Evolutionary conservation across 1,140 invertebrate genomes (phyloP).

Genomic region (Nomia melanderi): DNA sequence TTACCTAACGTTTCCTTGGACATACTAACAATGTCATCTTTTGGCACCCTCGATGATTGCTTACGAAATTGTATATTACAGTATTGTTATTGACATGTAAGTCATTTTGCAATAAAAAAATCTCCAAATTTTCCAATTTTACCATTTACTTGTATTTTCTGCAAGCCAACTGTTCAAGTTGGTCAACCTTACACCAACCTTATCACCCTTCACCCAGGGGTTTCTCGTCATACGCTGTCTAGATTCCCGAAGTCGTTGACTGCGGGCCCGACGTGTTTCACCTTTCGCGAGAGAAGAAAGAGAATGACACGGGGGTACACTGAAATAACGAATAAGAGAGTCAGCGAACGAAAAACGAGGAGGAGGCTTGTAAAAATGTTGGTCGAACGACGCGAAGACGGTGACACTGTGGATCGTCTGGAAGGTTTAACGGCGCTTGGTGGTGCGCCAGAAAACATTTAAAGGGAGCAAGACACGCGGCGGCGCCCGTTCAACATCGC

Average conservation of each 20-base stretch:
- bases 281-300: constrained; percentile 8
- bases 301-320: not conserved
- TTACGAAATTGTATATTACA: too few species aligned
- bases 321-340: not conserved
- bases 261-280: constrained; percentile 7
- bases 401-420: not conserved
- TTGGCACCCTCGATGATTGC: too few species aligned
- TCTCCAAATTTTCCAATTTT: too few species aligned
- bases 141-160: too few species aligned
- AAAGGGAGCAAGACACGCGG: constrained; percentile 37
- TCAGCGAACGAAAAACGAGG: not conserved
- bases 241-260: not conserved
- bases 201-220: not conserved
- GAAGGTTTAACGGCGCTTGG: constrained; percentile 47
- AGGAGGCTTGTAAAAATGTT: not conserved
- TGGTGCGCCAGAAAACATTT: constrained; percentile 35
- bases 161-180: too few species aligned
- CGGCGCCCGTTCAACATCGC: constrained; percentile 44
- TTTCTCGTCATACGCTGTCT: not conserved
- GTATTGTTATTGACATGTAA: too few species aligned
- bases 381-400: constrained; percentile 17
- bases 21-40: too few species aligned
- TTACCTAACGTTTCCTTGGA: too few species aligned
- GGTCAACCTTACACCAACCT: too few species aligned
- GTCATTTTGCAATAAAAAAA: too few species aligned